Percentiles rank a stretch among this genome's conserved stretches.
These are phyloP conservation scores for Linnaemya vulpina DNA, from an alignment of 2,888 invertebrate genomes.

Conservation along the genomic window DNA sequence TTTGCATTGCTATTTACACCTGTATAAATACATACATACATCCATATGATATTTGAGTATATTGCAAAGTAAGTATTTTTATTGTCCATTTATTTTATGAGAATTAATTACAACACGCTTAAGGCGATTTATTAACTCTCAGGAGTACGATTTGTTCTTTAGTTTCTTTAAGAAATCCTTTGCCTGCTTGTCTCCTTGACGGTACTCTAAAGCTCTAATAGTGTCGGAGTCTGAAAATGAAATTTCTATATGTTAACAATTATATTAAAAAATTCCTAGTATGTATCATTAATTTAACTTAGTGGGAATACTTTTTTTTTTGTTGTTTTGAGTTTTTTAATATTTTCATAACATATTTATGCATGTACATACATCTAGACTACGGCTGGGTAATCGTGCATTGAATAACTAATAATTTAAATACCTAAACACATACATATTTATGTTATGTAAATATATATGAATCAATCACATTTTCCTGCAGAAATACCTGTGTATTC, in stretches of 20 bases:
- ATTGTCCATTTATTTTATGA: slow-evolving; percentile 15
- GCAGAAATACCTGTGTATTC: slow-evolving; percentile 86
- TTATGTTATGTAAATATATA: too few species aligned
- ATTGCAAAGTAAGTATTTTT: slow-evolving; percentile 7
- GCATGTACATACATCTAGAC: too few species aligned
- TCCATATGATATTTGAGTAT: not conserved
- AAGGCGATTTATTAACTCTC: slow-evolving; percentile 52
- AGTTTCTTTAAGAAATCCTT: slow-evolving; percentile 93
- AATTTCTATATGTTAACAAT: not conserved
- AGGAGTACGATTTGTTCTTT: slow-evolving; percentile 85
- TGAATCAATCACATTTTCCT: too few species aligned
- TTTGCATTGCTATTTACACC: too few species aligned
- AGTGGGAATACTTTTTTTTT: too few species aligned
- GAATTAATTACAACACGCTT: slow-evolving; percentile 34
- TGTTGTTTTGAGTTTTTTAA: not conserved
- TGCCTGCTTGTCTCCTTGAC: slow-evolving; percentile 94
- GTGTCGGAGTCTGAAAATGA: slow-evolving; percentile 76
- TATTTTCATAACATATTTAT: too few species aligned
- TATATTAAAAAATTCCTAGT: not conserved
- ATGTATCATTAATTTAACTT: not conserved
- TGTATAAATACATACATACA: not conserved
- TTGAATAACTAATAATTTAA: too few species aligned
- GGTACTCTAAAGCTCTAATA: slow-evolving; percentile 89
- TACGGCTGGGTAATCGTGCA: too few species aligned
- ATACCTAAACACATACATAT: too few species aligned